Evolutionary conservation across 2,797 vertebrate genomes (phyloP).

Genomic region (Enteromius viviparus): DNA sequence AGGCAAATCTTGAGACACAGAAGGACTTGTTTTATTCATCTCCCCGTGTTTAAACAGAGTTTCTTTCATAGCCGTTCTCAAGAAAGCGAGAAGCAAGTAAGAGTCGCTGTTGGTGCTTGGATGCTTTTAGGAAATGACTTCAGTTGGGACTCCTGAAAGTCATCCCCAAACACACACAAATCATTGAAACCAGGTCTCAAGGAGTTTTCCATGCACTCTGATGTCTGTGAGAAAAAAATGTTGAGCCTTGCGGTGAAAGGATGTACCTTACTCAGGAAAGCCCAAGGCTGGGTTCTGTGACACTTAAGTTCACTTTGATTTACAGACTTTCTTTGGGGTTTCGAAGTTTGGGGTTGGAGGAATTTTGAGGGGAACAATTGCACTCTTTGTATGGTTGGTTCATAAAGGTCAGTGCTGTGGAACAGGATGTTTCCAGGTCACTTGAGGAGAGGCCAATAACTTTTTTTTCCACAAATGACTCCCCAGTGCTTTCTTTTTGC

Average conservation of each 20-base stretch:
- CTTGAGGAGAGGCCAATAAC: slow-evolving; percentile 51
- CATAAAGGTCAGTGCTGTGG: slow-evolving; percentile 43
- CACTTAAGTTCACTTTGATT: slow-evolving; percentile 60
- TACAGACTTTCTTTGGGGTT: slow-evolving; percentile 48
- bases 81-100: slow-evolving; percentile 65
- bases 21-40: slow-evolving; percentile 52
- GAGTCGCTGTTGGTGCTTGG: slow-evolving; percentile 53
- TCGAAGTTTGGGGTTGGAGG: slow-evolving; percentile 34
- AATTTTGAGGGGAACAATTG: slow-evolving; percentile 45
- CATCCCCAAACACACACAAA: slow-evolving; percentile 62
- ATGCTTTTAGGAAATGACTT: slow-evolving; percentile 62
- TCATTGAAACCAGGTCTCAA: slow-evolving; percentile 51
- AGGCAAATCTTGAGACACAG: slow-evolving; percentile 22
- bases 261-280: slow-evolving; percentile 53
- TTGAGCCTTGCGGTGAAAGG: slow-evolving; percentile 38
- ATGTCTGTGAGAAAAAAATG: slow-evolving; percentile 16
- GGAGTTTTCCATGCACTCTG: slow-evolving; percentile 38
- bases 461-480: slow-evolving; percentile 30
- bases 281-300: slow-evolving; percentile 50
- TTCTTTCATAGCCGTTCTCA: slow-evolving; percentile 66
- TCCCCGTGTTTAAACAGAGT: slow-evolving; percentile 60
- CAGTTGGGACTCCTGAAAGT: slow-evolving; percentile 46
- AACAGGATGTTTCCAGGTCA: slow-evolving; percentile 56
- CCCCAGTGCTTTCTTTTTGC: neutral
- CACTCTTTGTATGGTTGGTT: slow-evolving; percentile 53